phyloP scores from a whole-genome alignment of 1,140 invertebrate species.

The Zaprionus nigranus region DNA sequence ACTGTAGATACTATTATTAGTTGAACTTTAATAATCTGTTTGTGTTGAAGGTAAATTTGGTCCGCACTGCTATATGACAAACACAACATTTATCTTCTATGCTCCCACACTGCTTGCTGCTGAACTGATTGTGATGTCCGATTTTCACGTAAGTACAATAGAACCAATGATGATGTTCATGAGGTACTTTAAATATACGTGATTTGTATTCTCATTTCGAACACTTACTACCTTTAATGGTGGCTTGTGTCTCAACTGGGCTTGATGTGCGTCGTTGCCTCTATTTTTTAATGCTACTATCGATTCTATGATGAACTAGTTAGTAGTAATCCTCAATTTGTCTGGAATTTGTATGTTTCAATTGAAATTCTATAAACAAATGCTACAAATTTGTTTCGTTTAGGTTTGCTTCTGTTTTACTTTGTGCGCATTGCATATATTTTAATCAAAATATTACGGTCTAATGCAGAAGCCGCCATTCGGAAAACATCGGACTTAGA shows the following conservation, averaged over 20 bases:
- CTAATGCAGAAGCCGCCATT: not conserved
- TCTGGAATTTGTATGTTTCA: slow-evolving; percentile 16
- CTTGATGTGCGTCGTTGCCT: not conserved
- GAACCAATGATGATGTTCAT: not conserved
- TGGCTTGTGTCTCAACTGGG: slow-evolving; percentile 25
- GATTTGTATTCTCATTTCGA: not conserved
- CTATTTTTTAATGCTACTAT: slow-evolving; percentile 18
- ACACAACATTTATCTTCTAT: slow-evolving; percentile 12
- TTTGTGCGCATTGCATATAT: slow-evolving; percentile 6
- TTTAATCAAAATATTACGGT: not conserved
- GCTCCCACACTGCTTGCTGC: slow-evolving; percentile 8
- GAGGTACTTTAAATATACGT: not conserved
- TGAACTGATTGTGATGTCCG: slow-evolving; percentile 15
- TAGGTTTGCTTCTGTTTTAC: not conserved
- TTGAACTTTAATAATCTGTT: not conserved
- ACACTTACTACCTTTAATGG: slow-evolving; percentile 30
- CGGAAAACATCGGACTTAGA: not conserved
- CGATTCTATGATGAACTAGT: slow-evolving; percentile 5
- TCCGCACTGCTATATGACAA: slow-evolving; percentile 8
- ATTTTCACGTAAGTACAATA: slow-evolving; percentile 25
- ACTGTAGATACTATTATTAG: not conserved
- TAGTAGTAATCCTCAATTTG: not conserved
- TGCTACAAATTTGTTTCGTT: not conserved
- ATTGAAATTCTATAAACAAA: not conserved
- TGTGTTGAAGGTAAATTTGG: not conserved